Evolutionary conservation across 2,797 vertebrate species (phyloP), one percentile per base, ranked within the genome.

Genomic region (Vespertilio murinus): DNA sequence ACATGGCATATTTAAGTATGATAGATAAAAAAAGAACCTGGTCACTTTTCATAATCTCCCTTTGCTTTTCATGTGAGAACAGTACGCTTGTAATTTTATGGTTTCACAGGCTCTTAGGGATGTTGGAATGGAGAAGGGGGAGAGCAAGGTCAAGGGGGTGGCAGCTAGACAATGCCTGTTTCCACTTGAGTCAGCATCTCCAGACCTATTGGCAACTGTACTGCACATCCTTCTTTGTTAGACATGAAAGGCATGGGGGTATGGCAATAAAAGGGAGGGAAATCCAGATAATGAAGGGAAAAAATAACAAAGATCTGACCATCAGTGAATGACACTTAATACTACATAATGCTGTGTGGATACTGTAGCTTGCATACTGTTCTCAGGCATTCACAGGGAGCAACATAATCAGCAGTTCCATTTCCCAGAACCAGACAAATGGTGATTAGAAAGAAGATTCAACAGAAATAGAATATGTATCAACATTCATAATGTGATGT

Each of bases 1-100:
- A 94, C 23, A 87, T 9, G 59, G n/a, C 23, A 75, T 82, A 86
- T 16, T 80, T 95, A 90, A 52, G 20, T 91, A 91, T 47, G 22
- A 71, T 67, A 91, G 89, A 77, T 23, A 88, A 94, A 80, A 96
- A 96, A 71, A 56, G 64, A 95, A 93, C 38, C 74, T 20, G 18
- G 65, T 45, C n/a, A 75, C 30, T 38, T 69, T 22, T 80, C 35
- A 47, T 25, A 14, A 85, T 81, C 93, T 91, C 25, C 73, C 9
- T 90, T 83, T 35, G 25, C 54, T 69, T 77, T 87, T 47, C 38
- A 90, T 23, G 33, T 91, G 38, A 90, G 13, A 74, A 89, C 8
- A 84, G 42, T 49, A 47, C 0, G 9, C 70, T 18, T 83, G 13
- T 28, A 73, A 71, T 16, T 28, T 49, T 2, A n/a, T n/a, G 22